Percentiles rank a stretch among this genome's conserved stretches.
These are phyloP conservation scores for Bhutanitis thaidina DNA, from an alignment of 2,888 invertebrate species.

Conservation along the genomic window DNA sequence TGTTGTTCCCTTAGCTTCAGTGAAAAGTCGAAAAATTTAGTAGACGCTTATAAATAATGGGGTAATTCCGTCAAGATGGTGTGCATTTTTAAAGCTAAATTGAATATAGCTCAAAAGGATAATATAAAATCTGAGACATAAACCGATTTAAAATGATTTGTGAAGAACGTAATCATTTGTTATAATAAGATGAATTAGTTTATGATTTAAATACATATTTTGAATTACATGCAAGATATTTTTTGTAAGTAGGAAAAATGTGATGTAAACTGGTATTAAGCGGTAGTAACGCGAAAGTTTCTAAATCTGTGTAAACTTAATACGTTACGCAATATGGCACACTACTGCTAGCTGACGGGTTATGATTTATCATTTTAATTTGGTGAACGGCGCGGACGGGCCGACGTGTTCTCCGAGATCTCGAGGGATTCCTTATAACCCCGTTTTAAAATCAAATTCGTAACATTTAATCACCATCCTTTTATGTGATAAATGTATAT, in stretches of 20 bases:
- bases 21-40: constrained; percentile 28
- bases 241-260: too few relatives aligned
- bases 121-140: constrained; percentile 1
- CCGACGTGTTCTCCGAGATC: constrained; percentile 50
- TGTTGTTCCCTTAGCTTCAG: constrained; percentile 26
- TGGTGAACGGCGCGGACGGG: constrained; percentile 62
- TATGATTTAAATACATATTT: too few relatives aligned
- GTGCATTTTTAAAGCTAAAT: constrained; percentile 23
- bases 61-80: constrained; percentile 23
- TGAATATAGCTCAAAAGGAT: constrained; percentile 10
- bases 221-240: too few relatives aligned
- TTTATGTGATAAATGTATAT: too few relatives aligned
- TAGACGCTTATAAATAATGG: constrained; percentile 26
- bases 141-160: background rate
- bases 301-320: background rate
- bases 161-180: background rate
- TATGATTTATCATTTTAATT: constrained; percentile 78
- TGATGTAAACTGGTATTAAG: too few relatives aligned
- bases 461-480: constrained; percentile 59
- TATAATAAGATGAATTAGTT: too few relatives aligned
- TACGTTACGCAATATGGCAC: constrained; percentile 1
- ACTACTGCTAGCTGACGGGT: constrained; percentile 47
- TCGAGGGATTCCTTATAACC: constrained; percentile 46
- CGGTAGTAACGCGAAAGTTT: constrained; percentile 11
- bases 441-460: constrained; percentile 58